Conservation (phyloP, 2,113 vertebrate genomes). For the Corvus hawaiiensis region DNA sequence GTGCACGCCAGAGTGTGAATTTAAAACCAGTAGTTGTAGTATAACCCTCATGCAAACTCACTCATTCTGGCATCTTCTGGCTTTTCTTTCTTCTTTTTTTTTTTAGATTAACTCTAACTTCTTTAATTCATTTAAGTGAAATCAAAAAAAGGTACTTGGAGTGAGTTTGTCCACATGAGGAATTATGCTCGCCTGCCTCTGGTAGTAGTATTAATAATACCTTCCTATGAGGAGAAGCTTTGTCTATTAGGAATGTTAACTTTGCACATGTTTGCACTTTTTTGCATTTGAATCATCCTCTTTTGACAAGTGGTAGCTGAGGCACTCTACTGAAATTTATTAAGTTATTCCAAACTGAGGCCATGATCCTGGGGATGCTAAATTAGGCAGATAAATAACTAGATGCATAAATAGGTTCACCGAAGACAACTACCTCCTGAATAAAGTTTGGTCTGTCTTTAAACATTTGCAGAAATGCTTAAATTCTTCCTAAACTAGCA, state of each 20-base stretch:
- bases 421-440: not conserved
- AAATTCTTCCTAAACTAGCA: not conserved
- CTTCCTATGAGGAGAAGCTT: not conserved
- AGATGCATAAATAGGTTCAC: not conserved
- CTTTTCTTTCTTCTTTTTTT: not conserved
- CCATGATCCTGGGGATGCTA: not conserved
- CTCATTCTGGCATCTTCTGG: not conserved
- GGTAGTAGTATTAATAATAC: not conserved
- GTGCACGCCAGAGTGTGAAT: slow-evolving; percentile 32
- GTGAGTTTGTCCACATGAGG: not conserved
- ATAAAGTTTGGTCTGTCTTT: not conserved
- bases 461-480: not conserved
- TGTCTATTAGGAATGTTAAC: not conserved
- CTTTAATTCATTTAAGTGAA: not conserved
- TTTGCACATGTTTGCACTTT: not conserved
- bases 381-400: not conserved
- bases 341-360: not conserved
- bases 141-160: not conserved
- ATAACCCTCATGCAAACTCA: not conserved
- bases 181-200: not conserved
- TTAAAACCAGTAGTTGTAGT: slow-evolving; percentile 28
- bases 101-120: not conserved
- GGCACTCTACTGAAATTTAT: not conserved
- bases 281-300: not conserved
- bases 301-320: not conserved